These are phyloP conservation scores for Nomada lathburiana DNA, from an alignment of 2,888 invertebrate genomes.

Conservation along the genomic window DNA sequence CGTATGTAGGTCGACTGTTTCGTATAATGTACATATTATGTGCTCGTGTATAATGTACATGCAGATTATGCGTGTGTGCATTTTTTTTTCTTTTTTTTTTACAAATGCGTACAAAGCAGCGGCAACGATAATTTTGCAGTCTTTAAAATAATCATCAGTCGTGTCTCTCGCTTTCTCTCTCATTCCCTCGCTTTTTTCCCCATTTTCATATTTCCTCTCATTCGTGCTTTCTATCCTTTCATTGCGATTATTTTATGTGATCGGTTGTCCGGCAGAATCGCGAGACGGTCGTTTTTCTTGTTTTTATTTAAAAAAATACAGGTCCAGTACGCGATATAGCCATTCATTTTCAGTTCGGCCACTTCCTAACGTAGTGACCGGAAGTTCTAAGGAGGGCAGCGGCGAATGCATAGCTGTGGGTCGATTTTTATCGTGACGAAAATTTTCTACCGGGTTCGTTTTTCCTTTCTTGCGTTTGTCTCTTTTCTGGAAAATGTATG, in stretches of 20 bases:
- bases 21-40: background rate
- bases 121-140: slow-evolving; percentile 12
- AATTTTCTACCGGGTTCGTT: background rate
- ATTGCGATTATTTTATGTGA: background rate
- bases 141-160: slow-evolving; percentile 26
- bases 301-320: slow-evolving; percentile 56
- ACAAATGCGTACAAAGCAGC: background rate
- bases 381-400: slow-evolving; percentile 24
- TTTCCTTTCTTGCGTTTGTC: background rate
- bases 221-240: slow-evolving; percentile 3
- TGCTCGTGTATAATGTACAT: background rate
- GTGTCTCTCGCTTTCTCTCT: slow-evolving; percentile 4
- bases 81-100: background rate
- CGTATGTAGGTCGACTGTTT: background rate
- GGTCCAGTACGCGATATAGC: slow-evolving; percentile 46
- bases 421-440: background rate
- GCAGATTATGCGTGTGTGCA: background rate
- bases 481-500: background rate
- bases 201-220: background rate
- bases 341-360: slow-evolving; percentile 24
- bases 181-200: background rate
- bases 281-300: slow-evolving; percentile 19
- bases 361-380: slow-evolving; percentile 23
- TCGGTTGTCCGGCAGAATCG: slow-evolving; percentile 30
- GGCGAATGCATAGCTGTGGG: slow-evolving; percentile 33